These are phyloP conservation scores for Elysia chlorotica DNA, from an alignment of 1,140 invertebrate genomes.

Conservation along the genomic window DNA sequence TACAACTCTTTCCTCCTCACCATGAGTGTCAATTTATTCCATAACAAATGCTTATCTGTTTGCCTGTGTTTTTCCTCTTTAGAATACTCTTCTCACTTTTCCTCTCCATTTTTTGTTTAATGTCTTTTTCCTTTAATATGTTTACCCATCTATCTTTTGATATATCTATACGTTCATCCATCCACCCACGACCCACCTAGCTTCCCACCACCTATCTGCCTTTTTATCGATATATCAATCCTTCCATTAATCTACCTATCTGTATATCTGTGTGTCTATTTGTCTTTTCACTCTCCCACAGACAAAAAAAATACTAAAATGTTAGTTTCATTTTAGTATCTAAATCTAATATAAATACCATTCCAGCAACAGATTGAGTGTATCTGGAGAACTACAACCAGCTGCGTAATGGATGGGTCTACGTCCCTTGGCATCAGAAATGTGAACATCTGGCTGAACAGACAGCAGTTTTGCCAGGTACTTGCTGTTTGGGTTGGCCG, in stretches of 20 bases:
- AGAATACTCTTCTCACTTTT: too few relatives aligned
- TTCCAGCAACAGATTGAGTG: conserved; percentile 61
- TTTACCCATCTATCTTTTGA: too few relatives aligned
- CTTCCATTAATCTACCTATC: background rate
- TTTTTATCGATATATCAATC: background rate
- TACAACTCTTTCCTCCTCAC: too few relatives aligned
- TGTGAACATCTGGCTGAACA: conserved; percentile 59
- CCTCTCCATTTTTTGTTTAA: too few relatives aligned
- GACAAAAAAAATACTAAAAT: background rate
- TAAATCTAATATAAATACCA: conserved; percentile 33
- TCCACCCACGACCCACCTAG: background rate
- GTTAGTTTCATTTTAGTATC: background rate
- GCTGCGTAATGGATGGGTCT: conserved; percentile 66
- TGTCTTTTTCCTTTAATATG: too few relatives aligned
- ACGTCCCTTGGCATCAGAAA: conserved; percentile 62
- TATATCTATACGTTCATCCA: too few relatives aligned
- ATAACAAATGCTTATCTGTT: too few relatives aligned
- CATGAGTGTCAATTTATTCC: too few relatives aligned
- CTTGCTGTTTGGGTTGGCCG: conserved; percentile 65
- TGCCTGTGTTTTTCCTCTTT: too few relatives aligned
- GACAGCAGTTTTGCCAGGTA: conserved; percentile 59
- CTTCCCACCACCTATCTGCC: background rate
- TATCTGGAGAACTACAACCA: conserved; percentile 60
- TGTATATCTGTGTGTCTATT: background rate
- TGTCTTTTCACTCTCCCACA: background rate